phyloP scores from a whole-genome alignment of 2,113 vertebrate species.

The Capreolus pygargus region DNA sequence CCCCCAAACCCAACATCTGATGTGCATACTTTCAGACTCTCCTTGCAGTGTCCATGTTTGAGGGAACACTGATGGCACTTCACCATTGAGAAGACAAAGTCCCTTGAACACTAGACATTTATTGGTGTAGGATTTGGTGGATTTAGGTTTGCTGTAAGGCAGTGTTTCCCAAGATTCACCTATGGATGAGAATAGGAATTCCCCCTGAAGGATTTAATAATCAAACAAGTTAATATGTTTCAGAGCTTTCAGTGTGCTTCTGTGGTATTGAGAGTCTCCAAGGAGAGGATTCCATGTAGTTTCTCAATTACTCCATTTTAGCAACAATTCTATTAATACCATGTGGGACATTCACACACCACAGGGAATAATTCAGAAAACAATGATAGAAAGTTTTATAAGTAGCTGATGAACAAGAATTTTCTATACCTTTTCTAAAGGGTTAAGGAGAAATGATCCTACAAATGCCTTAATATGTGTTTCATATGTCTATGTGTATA shows the following conservation, averaged over 20 bases:
- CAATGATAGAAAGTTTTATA: not conserved
- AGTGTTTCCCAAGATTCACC: not conserved
- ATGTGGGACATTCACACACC: not conserved
- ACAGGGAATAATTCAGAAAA: slow-evolving; percentile 37
- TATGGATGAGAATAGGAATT: not conserved
- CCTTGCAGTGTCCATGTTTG: not conserved
- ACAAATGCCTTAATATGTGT: not conserved
- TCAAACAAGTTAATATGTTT: slow-evolving; percentile 6
- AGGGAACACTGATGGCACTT: not conserved
- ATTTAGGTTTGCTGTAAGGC: not conserved
- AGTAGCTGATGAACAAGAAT: not conserved
- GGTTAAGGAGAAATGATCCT: not conserved
- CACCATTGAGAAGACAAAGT: not conserved
- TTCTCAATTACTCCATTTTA: not conserved
- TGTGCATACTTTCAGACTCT: not conserved
- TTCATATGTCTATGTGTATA: not conserved
- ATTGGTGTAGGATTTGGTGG: not conserved
- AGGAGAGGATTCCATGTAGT: not conserved
- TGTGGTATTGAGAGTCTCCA: not conserved
- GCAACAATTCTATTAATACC: not conserved
- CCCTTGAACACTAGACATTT: not conserved
- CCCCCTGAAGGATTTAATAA: not conserved
- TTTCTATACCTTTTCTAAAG: slow-evolving; percentile 26
- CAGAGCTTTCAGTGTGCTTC: not conserved
- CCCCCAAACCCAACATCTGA: not conserved